phyloP scores from a whole-genome alignment of 2,888 invertebrate species.

The Ichneumoninae sp. region DNA sequence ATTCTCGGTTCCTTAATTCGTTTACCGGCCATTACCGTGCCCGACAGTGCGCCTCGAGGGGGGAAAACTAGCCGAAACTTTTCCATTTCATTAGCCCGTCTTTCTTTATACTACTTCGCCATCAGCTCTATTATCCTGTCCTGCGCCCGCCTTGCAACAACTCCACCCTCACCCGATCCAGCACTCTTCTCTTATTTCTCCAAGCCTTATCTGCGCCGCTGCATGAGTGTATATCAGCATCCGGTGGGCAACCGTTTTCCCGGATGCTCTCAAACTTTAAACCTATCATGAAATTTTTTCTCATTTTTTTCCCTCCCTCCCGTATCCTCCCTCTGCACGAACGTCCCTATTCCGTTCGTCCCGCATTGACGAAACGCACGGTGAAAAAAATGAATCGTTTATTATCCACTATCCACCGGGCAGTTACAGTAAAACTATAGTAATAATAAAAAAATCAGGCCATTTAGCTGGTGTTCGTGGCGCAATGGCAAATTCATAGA shows the following conservation, averaged over 20 bases:
- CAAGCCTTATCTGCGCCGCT: background rate
- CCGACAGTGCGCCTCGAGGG: constrained; percentile 63
- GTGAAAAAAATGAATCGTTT: background rate
- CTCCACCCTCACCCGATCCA: constrained; percentile 41
- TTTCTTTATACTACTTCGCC: constrained; percentile 71
- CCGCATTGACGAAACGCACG: background rate
- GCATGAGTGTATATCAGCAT: constrained; percentile 5
- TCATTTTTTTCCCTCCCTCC: background rate
- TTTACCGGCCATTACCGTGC: constrained; percentile 79
- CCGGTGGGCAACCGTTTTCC: background rate
- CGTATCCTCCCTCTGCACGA: background rate
- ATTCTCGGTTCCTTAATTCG: constrained; percentile 82
- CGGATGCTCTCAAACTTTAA: constrained; percentile 46
- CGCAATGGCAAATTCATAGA: background rate
- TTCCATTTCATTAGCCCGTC: constrained; percentile 82
- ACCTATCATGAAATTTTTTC: background rate
- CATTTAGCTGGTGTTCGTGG: background rate
- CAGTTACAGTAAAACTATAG: background rate
- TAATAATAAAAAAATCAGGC: background rate
- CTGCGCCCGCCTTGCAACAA: constrained; percentile 71
- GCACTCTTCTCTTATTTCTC: constrained; percentile 43
- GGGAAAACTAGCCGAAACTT: constrained; percentile 77
- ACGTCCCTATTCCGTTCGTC: background rate
- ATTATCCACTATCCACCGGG: background rate
- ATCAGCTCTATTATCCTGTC: constrained; percentile 82